Evolutionary conservation across 2,797 vertebrate genomes (phyloP).

Genomic region (Oophaga sylvatica): DNA sequence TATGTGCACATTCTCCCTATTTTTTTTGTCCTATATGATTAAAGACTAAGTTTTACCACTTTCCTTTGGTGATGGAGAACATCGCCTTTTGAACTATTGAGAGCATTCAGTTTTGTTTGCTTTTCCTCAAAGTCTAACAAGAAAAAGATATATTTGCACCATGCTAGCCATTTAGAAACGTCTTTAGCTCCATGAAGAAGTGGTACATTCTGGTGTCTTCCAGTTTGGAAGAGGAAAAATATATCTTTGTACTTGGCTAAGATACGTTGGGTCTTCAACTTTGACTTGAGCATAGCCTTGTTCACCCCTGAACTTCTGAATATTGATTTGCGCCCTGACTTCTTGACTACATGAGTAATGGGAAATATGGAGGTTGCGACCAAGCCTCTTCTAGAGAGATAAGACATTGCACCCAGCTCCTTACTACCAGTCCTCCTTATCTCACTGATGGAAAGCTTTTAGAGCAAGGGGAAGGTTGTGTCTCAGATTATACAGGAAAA

Average conservation of each 20-base stretch:
- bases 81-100: no score
- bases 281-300: background rate
- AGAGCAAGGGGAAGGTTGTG: slow-evolving; percentile 56
- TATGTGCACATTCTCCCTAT: no score
- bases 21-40: no score
- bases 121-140: background rate
- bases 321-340: background rate
- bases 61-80: no score
- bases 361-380: background rate
- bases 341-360: background rate
- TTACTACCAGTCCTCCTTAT: background rate
- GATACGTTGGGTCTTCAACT: background rate
- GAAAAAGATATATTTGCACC: no score
- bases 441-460: slow-evolving; percentile 52
- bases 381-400: slow-evolving; percentile 7
- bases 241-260: no score
- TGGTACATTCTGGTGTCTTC: no score
- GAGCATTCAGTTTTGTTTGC: background rate
- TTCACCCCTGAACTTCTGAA: background rate
- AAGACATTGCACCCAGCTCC: background rate
- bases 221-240: no score
- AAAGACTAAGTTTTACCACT: no score
- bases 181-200: no score
- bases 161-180: no score
- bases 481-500: slow-evolving; percentile 66